Percentiles rank a stretch among this genome's conserved stretches.
Evolutionary conservation across 92 coral and sea anemone genomes (phyloP).

Genomic region (Anthopleura xanthogrammica): DNA sequence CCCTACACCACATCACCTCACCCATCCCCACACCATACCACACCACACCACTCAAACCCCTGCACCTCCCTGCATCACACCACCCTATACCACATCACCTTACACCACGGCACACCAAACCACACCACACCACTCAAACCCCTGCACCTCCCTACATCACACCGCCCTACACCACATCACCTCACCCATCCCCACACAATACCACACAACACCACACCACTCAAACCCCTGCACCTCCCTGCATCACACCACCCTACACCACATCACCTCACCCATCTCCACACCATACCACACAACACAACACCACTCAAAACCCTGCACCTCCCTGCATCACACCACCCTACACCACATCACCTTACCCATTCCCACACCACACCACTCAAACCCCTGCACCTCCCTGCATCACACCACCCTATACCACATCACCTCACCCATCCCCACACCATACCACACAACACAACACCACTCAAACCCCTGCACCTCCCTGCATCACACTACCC

Average conservation of each 20-base stretch:
- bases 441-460: background rate
- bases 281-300: background rate
- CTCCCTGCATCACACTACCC: background rate
- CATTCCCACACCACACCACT: background rate
- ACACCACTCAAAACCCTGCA: background rate
- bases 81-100: background rate
- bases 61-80: background rate
- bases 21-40: background rate
- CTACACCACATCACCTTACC: background rate
- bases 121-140: background rate
- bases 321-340: background rate
- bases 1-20: background rate
- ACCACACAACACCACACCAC: background rate
- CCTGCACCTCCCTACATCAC: background rate
- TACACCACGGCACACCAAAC: background rate
- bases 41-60: background rate
- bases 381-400: background rate
- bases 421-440: background rate
- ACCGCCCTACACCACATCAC: background rate
- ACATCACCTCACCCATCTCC: background rate
- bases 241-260: background rate
- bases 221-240: no score
- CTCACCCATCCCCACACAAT: background rate
- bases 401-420: background rate
- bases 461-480: background rate